phyloP scores from a whole-genome alignment of 2,888 invertebrate species.

The Morinoia aosen region DNA sequence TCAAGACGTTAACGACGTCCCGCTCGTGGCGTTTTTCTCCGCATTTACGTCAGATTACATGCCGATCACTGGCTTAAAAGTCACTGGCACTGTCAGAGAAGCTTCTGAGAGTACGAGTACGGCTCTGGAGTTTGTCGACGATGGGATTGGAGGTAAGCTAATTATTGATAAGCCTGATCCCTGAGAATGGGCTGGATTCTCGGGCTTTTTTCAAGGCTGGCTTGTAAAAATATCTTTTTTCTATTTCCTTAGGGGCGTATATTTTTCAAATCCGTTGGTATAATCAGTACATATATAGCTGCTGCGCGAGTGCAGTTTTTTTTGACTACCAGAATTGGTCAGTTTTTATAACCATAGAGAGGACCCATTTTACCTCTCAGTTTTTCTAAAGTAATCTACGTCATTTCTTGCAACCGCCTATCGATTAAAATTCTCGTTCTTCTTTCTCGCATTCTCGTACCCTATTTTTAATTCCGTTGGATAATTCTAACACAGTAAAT shows the following conservation, averaged over 20 bases:
- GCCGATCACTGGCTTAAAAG: conserved; percentile 29
- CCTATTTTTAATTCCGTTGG: neutral
- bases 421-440: no score
- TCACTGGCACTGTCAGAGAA: conserved; percentile 11
- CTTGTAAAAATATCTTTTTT: neutral
- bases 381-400: neutral
- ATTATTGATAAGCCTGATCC: no score
- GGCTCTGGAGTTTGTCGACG: conserved; percentile 13
- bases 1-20: neutral
- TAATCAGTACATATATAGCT: neutral
- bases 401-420: neutral
- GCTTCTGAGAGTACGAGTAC: no score
- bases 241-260: neutral
- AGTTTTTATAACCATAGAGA: neutral
- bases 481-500: neutral
- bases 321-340: no score
- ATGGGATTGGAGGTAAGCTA: conserved; percentile 54
- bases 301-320: neutral
- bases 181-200: no score
- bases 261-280: neutral
- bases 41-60: neutral
- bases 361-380: neutral
- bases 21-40: conserved; percentile 42
- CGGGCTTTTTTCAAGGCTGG: no score
- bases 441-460: no score